These are phyloP conservation scores for Thomomys bottae DNA, from an alignment of 2,113 vertebrate genomes.

Conservation along the genomic window DNA sequence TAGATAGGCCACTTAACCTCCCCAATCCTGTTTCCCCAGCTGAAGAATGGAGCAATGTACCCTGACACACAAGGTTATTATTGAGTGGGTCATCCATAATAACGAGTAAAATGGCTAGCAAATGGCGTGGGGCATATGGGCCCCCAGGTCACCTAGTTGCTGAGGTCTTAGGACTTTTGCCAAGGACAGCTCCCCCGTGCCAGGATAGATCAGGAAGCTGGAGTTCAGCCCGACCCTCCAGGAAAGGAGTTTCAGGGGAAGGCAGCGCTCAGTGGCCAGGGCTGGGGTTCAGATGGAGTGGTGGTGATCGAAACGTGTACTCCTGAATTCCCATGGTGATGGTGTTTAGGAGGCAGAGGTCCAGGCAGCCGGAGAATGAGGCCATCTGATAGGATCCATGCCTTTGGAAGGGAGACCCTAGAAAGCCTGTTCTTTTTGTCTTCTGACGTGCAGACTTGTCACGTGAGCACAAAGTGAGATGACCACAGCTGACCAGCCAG, in stretches of 20 bases:
- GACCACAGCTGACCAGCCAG: background rate
- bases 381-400: background rate
- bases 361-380: background rate
- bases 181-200: background rate
- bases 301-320: background rate
- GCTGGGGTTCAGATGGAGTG: background rate
- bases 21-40: background rate
- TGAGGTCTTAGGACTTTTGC: background rate
- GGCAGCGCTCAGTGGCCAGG: background rate
- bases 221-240: background rate
- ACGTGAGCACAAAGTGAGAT: rapidly evolving
- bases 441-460: background rate
- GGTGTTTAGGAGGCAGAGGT: background rate
- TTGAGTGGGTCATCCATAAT: background rate
- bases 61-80: background rate
- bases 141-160: background rate
- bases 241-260: background rate
- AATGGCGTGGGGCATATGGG: background rate
- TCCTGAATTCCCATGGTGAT: background rate
- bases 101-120: background rate
- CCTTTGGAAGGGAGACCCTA: background rate
- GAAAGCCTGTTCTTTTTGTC: no score
- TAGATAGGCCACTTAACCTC: background rate
- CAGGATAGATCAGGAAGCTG: background rate
- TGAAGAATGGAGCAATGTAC: background rate